phyloP scores from a whole-genome alignment of 2,797 vertebrate species.

The Eupleurogrammus muticus region DNA sequence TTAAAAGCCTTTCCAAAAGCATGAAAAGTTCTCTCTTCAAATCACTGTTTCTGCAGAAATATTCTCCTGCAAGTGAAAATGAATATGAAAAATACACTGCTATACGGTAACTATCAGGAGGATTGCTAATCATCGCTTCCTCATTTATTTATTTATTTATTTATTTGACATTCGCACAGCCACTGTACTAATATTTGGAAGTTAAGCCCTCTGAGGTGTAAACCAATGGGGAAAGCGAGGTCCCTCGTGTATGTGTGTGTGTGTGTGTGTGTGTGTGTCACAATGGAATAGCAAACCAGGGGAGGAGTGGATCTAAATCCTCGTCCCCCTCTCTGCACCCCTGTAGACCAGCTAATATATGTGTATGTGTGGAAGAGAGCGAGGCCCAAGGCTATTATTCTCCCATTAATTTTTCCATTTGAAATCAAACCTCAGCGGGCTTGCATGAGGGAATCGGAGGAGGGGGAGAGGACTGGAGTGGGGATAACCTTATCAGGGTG shows the following conservation, averaged over 20 bases:
- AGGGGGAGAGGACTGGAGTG: conserved; percentile 61
- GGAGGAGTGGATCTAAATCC: conserved; percentile 71
- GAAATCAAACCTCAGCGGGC: conserved; percentile 85
- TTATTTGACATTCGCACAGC: conserved; percentile 75
- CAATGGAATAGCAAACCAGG: conserved; percentile 72
- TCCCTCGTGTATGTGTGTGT: conserved; percentile 58
- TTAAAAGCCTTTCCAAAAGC: conserved; percentile 44
- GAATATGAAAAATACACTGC: conserved; percentile 74
- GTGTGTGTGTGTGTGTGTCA: conserved; percentile 43
- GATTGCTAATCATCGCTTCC: conserved; percentile 75
- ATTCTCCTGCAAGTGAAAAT: conserved; percentile 79
- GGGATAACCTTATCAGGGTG: conserved; percentile 64
- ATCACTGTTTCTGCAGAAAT: conserved; percentile 74
- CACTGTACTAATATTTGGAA: conserved; percentile 84
- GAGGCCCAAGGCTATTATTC: conserved; percentile 85
- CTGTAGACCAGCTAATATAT: conserved; percentile 75
- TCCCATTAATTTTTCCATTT: conserved; percentile 91
- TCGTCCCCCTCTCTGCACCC: conserved; percentile 53
- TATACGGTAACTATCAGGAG: conserved; percentile 59
- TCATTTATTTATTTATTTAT: conserved; percentile 78
- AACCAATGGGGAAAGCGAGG: conserved; percentile 25
- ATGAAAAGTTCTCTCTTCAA: conserved; percentile 67
- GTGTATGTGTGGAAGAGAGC: conserved; percentile 68
- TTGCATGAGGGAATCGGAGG: conserved; percentile 68
- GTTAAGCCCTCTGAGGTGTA: conserved; percentile 75